Base-by-base conservation (phyloP, 1,140 invertebrate species). In the Tyrophagus putrescentiae region DNA sequence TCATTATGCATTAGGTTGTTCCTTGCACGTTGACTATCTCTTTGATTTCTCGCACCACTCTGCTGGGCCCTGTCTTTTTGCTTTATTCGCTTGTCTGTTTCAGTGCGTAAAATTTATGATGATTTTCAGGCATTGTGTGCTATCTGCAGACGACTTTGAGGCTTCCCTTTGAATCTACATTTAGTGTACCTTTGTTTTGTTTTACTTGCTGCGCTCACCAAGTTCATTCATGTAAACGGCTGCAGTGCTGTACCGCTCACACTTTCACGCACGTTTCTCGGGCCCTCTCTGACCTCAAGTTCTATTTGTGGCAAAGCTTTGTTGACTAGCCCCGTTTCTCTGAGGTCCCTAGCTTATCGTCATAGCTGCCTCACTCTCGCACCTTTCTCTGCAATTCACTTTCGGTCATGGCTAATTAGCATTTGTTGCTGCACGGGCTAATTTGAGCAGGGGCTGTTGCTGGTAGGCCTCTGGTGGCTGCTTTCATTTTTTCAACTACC, bases 381-480 rank as follows among this genome's bases (percentile, higher is more conserved):
- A 39, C 36, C 21, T 13, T 39, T 21, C 36, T 21, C 36, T 7
- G 21, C 45, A 48, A 48, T 48, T 48, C 31, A 29, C 21, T 48
- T 29, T 48, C 45, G 18, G 45, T 48, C 45, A 48, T 48, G 45
- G 45, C 45, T 48, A 48, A 48, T 48, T 48, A 48, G 45, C 7
- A 48, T 48, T 48, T 48, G 45, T 48, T 48, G 45, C 45, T 48
- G 45, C 21, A 39, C 13, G 21, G 36, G 36, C 36, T 13, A 39
- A 13, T 13, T 39, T 21, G 36, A 39, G 13, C 21, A 13, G 36
- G 21, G 36, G 13, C 13, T 13, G 21, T 21, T 39, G 36, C 36
- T 39, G 13, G 36, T 39, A 13, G 13, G 36, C 36, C 36, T 13
- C 21, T 21, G 21, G 36, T 13, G 13, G 13, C 21, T 39, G 36